Conservation (phyloP, 2,797 vertebrate species). For the Siniperca scherzeri region DNA sequence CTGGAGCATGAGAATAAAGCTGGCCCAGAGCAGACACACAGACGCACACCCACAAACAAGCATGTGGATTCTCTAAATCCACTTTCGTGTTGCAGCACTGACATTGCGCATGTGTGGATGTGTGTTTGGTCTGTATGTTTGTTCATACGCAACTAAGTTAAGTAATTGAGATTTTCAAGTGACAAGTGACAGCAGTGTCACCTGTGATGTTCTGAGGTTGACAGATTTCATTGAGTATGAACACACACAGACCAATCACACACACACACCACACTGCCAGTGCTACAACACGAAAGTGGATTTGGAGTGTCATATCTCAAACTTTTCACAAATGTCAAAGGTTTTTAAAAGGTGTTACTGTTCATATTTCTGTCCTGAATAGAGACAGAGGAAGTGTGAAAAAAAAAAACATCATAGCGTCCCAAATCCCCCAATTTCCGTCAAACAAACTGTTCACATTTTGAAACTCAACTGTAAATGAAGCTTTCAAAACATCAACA, state of each 20-base stretch:
- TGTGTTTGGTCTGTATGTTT: no score
- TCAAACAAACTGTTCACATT: background rate
- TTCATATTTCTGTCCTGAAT: background rate
- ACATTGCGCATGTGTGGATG: no score
- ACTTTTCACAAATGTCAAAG: constrained; percentile 9
- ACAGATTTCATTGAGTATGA: constrained; percentile 5
- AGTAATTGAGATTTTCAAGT: constrained; percentile 10
- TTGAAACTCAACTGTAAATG: background rate
- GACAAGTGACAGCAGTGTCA: constrained; percentile 9
- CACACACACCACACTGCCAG: background rate
- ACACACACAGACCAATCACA: constrained; percentile 1
- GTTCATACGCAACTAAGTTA: background rate
- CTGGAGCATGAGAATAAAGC: constrained; percentile 43
- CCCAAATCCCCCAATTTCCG: background rate
- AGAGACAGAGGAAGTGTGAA: background rate
- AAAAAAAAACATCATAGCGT: background rate
- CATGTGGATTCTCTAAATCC: background rate
- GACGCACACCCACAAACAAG: background rate
- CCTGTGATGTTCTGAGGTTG: constrained; percentile 10
- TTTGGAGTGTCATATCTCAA: background rate
- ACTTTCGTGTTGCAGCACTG: no score
- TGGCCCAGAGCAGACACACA: background rate
- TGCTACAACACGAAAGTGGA: background rate
- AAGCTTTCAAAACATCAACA: background rate
- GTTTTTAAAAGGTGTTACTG: background rate